Evolutionary conservation across 1,140 invertebrate genomes (phyloP).

Genomic region (Zeugodacus cucurbitae): DNA sequence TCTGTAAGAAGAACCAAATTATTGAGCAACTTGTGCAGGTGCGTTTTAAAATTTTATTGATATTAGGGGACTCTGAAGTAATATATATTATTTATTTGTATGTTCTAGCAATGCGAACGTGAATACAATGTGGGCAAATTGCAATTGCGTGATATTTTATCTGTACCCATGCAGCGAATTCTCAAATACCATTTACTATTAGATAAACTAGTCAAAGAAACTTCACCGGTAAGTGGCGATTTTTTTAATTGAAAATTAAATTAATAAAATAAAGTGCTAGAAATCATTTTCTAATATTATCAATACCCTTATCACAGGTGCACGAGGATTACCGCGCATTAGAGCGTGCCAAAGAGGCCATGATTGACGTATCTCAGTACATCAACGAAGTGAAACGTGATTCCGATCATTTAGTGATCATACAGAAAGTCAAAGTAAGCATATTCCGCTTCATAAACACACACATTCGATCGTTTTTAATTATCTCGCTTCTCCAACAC

Average conservation of each 20-base stretch:
- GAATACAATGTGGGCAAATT: conserved; percentile 96
- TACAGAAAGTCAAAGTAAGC: conserved; percentile 85
- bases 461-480: too few species aligned
- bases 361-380: conserved; percentile 96
- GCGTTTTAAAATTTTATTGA: not conserved
- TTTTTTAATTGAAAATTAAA: not conserved
- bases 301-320: conserved; percentile 64
- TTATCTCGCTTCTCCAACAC: too few species aligned
- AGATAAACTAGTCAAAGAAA: conserved; percentile 92
- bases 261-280: not conserved
- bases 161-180: conserved; percentile 97
- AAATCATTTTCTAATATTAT: too few species aligned
- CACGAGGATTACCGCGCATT: conserved; percentile 86
- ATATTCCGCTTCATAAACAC: conserved; percentile 29
- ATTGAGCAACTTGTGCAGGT: conserved; percentile 61
- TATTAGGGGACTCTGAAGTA: not conserved
- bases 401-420: conserved; percentile 90
- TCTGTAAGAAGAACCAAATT: conserved; percentile 71
- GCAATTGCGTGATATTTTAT: conserved; percentile 91
- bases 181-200: conserved; percentile 96
- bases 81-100: conserved; percentile 48
- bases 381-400: conserved; percentile 99
- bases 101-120: conserved; percentile 83
- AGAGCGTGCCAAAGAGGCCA: conserved; percentile 91
- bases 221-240: conserved; percentile 78